Conservation (phyloP, 2,888 invertebrate species). For the Embidobia sp. region DNA sequence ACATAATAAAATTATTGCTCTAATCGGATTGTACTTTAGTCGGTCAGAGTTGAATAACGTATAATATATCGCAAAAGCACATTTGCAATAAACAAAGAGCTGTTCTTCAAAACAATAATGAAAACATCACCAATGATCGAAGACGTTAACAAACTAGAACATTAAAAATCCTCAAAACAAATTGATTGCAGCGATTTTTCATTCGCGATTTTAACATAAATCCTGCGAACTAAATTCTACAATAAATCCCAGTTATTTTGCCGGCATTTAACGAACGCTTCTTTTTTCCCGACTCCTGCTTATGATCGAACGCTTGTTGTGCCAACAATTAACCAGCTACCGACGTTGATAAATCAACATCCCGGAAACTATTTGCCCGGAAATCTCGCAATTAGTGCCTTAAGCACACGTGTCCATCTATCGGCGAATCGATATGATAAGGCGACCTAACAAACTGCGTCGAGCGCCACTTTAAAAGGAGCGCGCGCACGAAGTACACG, state of each 20-base stretch:
- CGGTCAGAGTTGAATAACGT: no score
- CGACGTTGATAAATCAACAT: conserved; percentile 29
- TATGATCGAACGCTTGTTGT: background rate
- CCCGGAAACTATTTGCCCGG: background rate
- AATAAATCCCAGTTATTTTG: no score
- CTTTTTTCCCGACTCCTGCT: background rate
- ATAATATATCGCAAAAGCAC: no score
- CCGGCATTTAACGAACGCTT: background rate
- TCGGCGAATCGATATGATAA: conserved; percentile 36
- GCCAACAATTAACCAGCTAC: conserved; percentile 2
- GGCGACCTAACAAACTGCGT: conserved; percentile 28
- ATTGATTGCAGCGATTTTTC: background rate
- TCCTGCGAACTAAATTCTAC: no score
- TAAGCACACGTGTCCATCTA: conserved; percentile 25
- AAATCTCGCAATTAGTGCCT: conserved; percentile 11
- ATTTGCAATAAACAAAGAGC: no score
- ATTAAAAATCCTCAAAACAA: background rate
- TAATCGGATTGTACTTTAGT: no score
- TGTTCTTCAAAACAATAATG: no score
- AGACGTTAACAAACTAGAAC: no score
- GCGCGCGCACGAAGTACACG: conserved; percentile 31
- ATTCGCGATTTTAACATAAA: background rate
- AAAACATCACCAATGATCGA: no score
- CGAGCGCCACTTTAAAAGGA: conserved; percentile 24
- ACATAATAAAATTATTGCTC: no score